A percentile compares a stretch with the other conserved stretches of the same genome.
Evolutionary conservation across 2,797 vertebrate species (phyloP).

Genomic region (Karalla daura): DNA sequence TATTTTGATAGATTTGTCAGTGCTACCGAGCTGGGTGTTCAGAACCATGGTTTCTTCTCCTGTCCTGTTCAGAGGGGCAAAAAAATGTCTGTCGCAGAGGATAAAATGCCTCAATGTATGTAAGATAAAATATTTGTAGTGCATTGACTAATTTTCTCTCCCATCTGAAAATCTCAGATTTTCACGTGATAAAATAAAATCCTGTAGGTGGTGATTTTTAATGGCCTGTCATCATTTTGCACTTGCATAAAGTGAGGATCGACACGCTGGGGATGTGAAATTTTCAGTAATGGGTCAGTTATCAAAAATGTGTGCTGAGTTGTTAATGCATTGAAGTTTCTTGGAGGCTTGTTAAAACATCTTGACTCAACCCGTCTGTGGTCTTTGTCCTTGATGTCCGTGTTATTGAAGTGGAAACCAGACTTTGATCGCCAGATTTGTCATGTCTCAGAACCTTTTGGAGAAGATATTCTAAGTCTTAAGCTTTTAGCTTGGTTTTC

Average conservation of each 20-base stretch:
- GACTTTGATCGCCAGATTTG: too few relatives aligned
- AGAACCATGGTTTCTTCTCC: constrained; percentile 56
- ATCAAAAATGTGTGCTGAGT: too few relatives aligned
- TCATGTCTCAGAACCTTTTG: too few relatives aligned
- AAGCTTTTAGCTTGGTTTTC: too few relatives aligned
- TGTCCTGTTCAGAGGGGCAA: constrained; percentile 59
- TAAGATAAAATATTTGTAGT: constrained; percentile 82
- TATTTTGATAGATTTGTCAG: constrained; percentile 80
- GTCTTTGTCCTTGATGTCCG: too few relatives aligned
- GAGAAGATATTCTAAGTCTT: too few relatives aligned
- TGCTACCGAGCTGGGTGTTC: constrained; percentile 59
- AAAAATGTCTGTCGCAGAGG: constrained; percentile 51
- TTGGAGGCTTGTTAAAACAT: too few relatives aligned
- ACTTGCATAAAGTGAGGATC: neutral
- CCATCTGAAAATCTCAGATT: constrained; percentile 67
- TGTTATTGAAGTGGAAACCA: too few relatives aligned
- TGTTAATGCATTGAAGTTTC: too few relatives aligned
- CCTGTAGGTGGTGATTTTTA: constrained; percentile 80
- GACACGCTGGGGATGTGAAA: neutral
- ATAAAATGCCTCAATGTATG: constrained; percentile 57
- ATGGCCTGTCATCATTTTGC: constrained; percentile 38
- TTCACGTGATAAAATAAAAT: constrained; percentile 77
- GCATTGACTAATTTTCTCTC: constrained; percentile 71
- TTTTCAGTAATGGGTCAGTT: too few relatives aligned
- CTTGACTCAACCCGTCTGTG: too few relatives aligned